Percentiles rank a stretch among this genome's conserved stretches.
These are phyloP conservation scores for Callosobruchus maculatus DNA, from an alignment of 2,888 invertebrate genomes.

Conservation along the genomic window DNA sequence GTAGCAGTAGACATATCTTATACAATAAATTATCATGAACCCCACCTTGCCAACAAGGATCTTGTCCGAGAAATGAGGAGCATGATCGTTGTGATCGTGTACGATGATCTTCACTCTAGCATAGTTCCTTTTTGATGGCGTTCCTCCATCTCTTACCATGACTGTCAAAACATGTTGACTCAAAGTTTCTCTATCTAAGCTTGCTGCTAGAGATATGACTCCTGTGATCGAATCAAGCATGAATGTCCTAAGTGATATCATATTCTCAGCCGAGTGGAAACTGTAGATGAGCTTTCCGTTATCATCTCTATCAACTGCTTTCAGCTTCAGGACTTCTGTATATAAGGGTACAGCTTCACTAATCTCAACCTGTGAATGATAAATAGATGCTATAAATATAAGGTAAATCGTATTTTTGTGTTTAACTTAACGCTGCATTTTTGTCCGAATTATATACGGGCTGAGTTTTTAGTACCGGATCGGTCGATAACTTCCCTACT, in stretches of 20 bases:
- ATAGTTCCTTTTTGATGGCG: constrained; percentile 80
- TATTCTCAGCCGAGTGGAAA: constrained; percentile 72
- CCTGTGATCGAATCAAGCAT: constrained; percentile 80
- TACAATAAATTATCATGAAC: no score
- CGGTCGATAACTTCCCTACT: no score
- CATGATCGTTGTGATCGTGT: constrained; percentile 86
- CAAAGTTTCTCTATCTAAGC: constrained; percentile 78
- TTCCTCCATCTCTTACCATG: constrained; percentile 87
- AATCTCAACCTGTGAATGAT: constrained; percentile 57
- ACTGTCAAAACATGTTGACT: constrained; percentile 81
- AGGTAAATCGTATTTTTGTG: no score
- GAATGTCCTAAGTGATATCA: constrained; percentile 71
- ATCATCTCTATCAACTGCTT: constrained; percentile 65
- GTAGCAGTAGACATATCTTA: no score
- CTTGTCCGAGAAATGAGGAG: constrained; percentile 80
- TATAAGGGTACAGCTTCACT: constrained; percentile 76
- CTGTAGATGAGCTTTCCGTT: constrained; percentile 74
- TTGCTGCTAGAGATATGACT: constrained; percentile 63
- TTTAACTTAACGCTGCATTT: no score
- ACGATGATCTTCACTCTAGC: constrained; percentile 78
- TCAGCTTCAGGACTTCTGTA: constrained; percentile 63
- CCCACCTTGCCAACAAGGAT: constrained; percentile 72
- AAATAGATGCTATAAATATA: no score
- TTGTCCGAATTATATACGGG: no score
- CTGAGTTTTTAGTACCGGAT: no score